phyloP scores from a whole-genome alignment of 2,888 invertebrate species.

The Hartigia nigra region DNA sequence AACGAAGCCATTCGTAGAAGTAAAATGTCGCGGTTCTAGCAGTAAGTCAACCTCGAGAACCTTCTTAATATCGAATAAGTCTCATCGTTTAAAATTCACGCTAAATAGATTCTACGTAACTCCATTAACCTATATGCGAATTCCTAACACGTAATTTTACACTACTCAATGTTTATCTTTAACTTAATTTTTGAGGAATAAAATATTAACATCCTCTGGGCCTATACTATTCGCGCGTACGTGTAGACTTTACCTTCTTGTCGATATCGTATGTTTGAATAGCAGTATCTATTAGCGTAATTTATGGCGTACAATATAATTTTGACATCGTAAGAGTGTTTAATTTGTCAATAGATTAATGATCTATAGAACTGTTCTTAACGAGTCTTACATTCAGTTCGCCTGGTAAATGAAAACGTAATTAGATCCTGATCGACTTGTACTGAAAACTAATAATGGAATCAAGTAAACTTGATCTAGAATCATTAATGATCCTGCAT shows the following conservation, averaged over 20 bases:
- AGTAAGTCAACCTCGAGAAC: neutral
- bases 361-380: neutral
- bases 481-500: no score
- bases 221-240: neutral
- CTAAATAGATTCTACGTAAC: neutral
- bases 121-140: neutral
- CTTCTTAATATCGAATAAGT: neutral
- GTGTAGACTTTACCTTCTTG: neutral
- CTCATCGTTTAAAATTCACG: neutral
- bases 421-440: no score
- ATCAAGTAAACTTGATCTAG: no score
- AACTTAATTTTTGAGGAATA: neutral
- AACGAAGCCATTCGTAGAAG: neutral
- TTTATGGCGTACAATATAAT: neutral
- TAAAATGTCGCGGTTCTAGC: neutral
- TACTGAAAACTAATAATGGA: no score
- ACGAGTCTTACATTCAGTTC: neutral
- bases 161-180: neutral
- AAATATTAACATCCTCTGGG: neutral
- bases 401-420: neutral
- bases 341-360: neutral
- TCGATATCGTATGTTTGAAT: neutral
- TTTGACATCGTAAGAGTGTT: neutral
- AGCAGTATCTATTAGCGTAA: neutral
- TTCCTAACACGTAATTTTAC: neutral